Evolutionary conservation across 2,888 invertebrate species (phyloP).

Genomic region (Papilio elwesi): DNA sequence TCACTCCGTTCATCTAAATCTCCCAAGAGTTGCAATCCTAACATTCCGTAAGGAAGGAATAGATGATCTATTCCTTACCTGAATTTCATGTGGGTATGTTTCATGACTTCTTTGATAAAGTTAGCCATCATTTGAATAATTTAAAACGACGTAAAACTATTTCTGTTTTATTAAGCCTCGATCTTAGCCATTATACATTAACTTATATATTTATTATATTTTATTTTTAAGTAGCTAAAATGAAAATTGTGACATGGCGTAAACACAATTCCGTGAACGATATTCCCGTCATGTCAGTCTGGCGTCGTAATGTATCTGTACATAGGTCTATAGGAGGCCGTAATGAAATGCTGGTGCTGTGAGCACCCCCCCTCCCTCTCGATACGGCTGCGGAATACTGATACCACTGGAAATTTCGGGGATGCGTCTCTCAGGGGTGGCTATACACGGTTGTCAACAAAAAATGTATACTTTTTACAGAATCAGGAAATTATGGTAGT

Average conservation of each 20-base stretch:
- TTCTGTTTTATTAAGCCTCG: no score
- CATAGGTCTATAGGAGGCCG: conserved; percentile 55
- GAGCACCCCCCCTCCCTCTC: conserved; percentile 54
- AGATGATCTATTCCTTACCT: no score
- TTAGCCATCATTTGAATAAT: no score
- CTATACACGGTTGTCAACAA: conserved; percentile 49
- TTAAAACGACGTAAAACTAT: no score
- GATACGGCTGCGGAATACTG: conserved; percentile 72
- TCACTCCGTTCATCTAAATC: background rate
- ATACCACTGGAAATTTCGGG: conserved; percentile 55
- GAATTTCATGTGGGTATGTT: no score
- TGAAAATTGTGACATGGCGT: conserved; percentile 23
- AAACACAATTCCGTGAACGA: conserved; percentile 15
- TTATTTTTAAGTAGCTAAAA: conserved; percentile 1
- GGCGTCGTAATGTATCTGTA: conserved; percentile 43
- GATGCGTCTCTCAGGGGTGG: conserved; percentile 48
- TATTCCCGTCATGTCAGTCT: conserved; percentile 37
- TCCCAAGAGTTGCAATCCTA: background rate
- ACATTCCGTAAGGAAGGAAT: background rate
- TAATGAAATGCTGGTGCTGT: conserved; percentile 76
- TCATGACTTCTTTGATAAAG: no score
- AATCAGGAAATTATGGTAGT: conserved; percentile 33
- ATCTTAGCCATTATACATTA: no score
- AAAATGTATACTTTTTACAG: conserved; percentile 47
- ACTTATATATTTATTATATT: background rate